Evolutionary conservation across 92 coral and sea anemone species (phyloP).

Genomic region (Zoanthus sociatus): DNA sequence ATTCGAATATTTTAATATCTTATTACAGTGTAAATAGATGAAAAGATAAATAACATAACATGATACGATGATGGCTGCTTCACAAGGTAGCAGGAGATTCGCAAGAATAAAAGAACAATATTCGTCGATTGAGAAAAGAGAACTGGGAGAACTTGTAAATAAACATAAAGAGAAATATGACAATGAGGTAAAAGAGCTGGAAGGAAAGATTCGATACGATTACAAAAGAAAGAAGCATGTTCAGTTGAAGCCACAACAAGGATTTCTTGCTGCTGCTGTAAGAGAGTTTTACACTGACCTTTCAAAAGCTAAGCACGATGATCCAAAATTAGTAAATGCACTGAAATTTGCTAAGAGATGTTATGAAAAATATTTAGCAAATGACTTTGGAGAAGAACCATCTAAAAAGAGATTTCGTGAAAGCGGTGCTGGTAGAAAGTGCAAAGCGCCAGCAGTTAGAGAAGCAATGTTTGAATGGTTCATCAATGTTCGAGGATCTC

Average conservation of each 20-base stretch:
- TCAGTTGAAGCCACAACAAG: background rate
- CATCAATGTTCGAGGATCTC: slow-evolving; percentile 5
- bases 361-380: background rate
- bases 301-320: background rate
- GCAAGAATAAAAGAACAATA: slow-evolving; percentile 3
- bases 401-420: slow-evolving; percentile 11
- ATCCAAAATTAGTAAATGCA: background rate
- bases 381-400: background rate
- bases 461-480: slow-evolving; percentile 23
- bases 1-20: too few relatives aligned
- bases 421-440: background rate
- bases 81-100: slow-evolving; percentile 9
- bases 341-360: slow-evolving; percentile 14
- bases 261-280: slow-evolving; percentile 6
- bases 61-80: slow-evolving; percentile 9
- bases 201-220: slow-evolving; percentile 1
- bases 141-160: background rate
- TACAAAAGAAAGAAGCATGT: background rate
- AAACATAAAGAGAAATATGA: background rate
- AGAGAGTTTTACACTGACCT: slow-evolving; percentile 16
- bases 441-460: slow-evolving; percentile 17
- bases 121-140: background rate
- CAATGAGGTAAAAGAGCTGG: background rate
- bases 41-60: background rate
- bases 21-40: too few relatives aligned